These are phyloP conservation scores for Drosophila prolongata DNA, from an alignment of 2,888 invertebrate species.

Conservation along the genomic window DNA sequence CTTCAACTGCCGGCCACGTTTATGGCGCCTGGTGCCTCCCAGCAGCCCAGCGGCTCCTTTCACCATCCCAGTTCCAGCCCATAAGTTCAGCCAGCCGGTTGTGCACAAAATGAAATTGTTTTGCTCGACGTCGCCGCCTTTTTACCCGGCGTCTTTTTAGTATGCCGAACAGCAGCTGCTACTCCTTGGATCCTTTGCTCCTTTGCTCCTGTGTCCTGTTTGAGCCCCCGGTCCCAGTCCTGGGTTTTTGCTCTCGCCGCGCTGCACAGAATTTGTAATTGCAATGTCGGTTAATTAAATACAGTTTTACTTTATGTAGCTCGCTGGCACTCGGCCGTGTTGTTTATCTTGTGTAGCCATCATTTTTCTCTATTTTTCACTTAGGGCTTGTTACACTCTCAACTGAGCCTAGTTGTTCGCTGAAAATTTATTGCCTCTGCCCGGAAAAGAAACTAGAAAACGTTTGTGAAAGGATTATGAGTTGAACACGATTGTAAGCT, in stretches of 20 bases:
- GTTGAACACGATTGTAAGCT: slow-evolving; percentile 7
- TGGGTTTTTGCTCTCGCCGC: slow-evolving; percentile 50
- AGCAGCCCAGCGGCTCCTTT: slow-evolving; percentile 12
- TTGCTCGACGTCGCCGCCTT: slow-evolving; percentile 52
- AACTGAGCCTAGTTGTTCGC: slow-evolving; percentile 52
- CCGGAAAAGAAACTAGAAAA: slow-evolving; percentile 14
- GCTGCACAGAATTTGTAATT: slow-evolving; percentile 82
- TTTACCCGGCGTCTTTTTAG: slow-evolving; percentile 66
- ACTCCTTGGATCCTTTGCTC: slow-evolving; percentile 21
- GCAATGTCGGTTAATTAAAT: slow-evolving; percentile 83
- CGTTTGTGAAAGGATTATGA: slow-evolving; percentile 41
- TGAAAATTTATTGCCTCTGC: slow-evolving; percentile 51
- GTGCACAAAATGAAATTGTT: slow-evolving; percentile 75
- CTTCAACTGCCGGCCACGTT: slow-evolving; percentile 39
- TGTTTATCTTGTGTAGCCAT: slow-evolving; percentile 68
- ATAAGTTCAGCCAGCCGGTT: slow-evolving; percentile 46
- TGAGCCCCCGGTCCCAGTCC: slow-evolving; percentile 13
- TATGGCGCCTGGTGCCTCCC: slow-evolving; percentile 28
- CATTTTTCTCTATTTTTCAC: slow-evolving; percentile 63
- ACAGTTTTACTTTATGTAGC: slow-evolving; percentile 78
- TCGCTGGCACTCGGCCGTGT: slow-evolving; percentile 38
- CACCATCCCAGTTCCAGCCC: slow-evolving; percentile 11
- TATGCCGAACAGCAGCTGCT: slow-evolving; percentile 69
- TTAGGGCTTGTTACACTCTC: slow-evolving; percentile 52
- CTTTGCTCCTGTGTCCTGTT: slow-evolving; percentile 32